Evolutionary conservation across 2,113 vertebrate species (phyloP).

Genomic region (Eidolon helvum): DNA sequence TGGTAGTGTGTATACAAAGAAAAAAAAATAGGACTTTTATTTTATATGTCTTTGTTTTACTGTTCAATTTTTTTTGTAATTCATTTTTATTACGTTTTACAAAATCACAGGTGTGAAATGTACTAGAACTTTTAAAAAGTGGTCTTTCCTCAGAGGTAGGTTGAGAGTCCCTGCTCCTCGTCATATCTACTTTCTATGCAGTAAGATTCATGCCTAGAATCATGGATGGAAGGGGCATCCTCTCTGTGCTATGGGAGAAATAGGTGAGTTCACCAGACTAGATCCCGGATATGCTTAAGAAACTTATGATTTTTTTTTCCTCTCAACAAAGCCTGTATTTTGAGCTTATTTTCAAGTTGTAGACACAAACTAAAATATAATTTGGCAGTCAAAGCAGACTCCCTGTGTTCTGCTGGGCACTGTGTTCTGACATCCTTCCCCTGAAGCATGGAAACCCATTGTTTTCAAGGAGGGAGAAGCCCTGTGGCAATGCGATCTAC

Average conservation of each 20-base stretch:
- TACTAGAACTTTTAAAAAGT: not conserved
- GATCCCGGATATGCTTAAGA: not conserved
- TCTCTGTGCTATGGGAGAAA: not conserved
- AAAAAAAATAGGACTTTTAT: not conserved
- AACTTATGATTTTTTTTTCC: not conserved
- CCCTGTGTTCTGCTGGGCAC: not conserved
- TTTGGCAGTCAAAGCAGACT: constrained; percentile 1
- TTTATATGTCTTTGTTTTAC: not conserved
- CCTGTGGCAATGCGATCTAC: not conserved
- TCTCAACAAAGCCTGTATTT: not conserved
- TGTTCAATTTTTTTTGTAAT: not conserved
- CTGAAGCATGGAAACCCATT: not conserved
- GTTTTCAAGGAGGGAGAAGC: not conserved
- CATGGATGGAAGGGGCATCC: not conserved
- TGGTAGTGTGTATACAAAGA: not conserved
- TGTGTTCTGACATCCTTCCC: not conserved
- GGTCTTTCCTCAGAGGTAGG: not conserved
- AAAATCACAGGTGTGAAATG: not conserved
- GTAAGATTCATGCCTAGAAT: not conserved
- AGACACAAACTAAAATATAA: not conserved
- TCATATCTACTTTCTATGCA: not conserved
- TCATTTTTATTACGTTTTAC: not conserved
- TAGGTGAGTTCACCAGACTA: not conserved
- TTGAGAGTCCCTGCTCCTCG: not conserved
- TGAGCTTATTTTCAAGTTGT: not conserved